phyloP scores from a whole-genome alignment of 92 coral and sea anemone species.

The Chrysogorgia sp. region DNA sequence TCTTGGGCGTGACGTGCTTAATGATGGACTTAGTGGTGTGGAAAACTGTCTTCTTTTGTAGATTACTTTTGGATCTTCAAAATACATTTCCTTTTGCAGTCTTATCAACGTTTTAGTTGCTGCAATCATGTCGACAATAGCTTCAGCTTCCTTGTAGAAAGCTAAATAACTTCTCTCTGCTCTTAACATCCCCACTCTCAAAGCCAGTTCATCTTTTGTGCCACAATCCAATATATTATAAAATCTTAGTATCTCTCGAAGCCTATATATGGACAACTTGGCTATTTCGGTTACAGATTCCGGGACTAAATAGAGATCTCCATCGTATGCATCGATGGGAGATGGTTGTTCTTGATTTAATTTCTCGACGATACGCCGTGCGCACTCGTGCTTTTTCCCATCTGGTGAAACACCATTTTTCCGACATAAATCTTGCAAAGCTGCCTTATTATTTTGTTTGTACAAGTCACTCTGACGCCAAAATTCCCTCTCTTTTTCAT shows the following conservation, averaged over 20 bases:
- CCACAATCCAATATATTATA: slow-evolving; percentile 61
- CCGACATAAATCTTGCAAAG: slow-evolving; percentile 44
- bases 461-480: slow-evolving; percentile 51
- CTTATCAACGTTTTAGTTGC: slow-evolving; percentile 42
- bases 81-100: slow-evolving; percentile 42
- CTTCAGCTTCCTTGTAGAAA: slow-evolving; percentile 53
- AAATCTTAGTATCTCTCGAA: slow-evolving; percentile 45
- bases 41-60: too few species aligned
- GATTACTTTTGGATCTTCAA: slow-evolving; percentile 38
- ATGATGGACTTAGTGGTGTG: slow-evolving; percentile 46
- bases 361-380: slow-evolving; percentile 47
- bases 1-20: slow-evolving; percentile 54
- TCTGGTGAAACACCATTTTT: too few species aligned
- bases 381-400: slow-evolving; percentile 62
- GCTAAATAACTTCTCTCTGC: slow-evolving; percentile 38
- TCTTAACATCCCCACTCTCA: slow-evolving; percentile 52
- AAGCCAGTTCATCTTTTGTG: too few species aligned
- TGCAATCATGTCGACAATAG: slow-evolving; percentile 35
- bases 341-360: slow-evolving; percentile 35
- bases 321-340: slow-evolving; percentile 33
- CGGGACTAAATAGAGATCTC: slow-evolving; percentile 39
- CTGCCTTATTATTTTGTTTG: slow-evolving; percentile 34
- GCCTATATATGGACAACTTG: slow-evolving; percentile 31
- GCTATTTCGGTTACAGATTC: slow-evolving; percentile 40
- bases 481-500: slow-evolving; percentile 51